A percentile compares a stretch with the other conserved stretches of the same genome.
Evolutionary conservation across 92 coral and sea anemone genomes (phyloP).

Genomic region (Ricordea florida): DNA sequence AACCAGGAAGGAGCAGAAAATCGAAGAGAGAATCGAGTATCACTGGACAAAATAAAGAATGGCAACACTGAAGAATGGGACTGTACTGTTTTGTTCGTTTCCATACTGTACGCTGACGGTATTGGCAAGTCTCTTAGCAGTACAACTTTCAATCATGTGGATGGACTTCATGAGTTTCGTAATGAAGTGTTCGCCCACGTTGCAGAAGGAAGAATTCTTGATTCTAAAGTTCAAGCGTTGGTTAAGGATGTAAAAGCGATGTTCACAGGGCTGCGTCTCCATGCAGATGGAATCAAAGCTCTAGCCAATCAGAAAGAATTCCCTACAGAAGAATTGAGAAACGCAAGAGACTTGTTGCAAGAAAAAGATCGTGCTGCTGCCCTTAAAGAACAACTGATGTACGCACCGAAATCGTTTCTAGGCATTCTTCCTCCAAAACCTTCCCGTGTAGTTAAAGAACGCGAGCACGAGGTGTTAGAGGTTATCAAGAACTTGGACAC

Average conservation of each 20-base stretch:
- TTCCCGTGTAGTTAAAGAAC: conserved; percentile 7
- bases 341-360: background rate
- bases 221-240: background rate
- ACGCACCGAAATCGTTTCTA: background rate
- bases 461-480: background rate
- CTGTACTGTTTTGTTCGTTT: conserved; percentile 52
- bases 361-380: background rate
- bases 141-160: background rate
- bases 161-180: conserved; percentile 3
- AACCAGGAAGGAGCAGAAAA: conserved; percentile 10
- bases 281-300: background rate
- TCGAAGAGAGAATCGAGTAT: conserved; percentile 8
- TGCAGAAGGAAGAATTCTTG: background rate
- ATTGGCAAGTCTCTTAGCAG: conserved; percentile 24
- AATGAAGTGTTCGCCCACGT: conserved; percentile 11
- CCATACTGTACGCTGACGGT: conserved; percentile 41
- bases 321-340: background rate
- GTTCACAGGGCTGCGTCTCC: conserved; percentile 16
- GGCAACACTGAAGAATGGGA: conserved; percentile 63
- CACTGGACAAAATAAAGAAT: conserved; percentile 2
- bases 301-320: conserved; percentile 1
- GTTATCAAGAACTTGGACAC: conserved; percentile 11
- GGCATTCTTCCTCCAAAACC: conserved; percentile 34
- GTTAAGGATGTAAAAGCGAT: conserved; percentile 2
- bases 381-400: background rate